Conservation (phyloP, 2,113 vertebrate species). For the Podarcis cretensis region DNA sequence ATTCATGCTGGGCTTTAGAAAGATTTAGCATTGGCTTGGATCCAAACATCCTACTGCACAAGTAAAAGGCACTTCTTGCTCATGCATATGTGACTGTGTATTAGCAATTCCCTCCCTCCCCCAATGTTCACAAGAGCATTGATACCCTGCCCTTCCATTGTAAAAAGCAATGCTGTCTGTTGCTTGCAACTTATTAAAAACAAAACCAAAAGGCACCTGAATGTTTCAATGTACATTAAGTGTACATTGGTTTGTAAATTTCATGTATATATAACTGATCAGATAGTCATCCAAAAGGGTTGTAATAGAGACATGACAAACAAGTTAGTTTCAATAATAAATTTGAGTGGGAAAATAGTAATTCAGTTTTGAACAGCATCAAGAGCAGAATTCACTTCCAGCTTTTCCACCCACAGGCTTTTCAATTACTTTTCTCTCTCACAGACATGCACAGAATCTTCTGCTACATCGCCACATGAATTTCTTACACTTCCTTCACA, state of each 20-base stretch:
- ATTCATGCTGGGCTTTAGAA: not conserved
- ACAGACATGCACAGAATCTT: not conserved
- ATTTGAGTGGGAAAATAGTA: not conserved
- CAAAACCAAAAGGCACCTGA: no score
- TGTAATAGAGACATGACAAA: not conserved
- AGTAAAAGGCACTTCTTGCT: not conserved
- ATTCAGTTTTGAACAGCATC: not conserved
- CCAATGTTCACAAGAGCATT: not conserved
- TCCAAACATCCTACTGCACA: not conserved
- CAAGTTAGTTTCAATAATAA: not conserved
- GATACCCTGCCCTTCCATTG: not conserved
- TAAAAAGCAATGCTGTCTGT: no score
- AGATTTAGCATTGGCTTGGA: not conserved
- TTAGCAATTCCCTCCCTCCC: not conserved
- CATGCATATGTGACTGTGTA: not conserved
- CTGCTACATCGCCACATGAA: not conserved
- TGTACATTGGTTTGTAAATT: not conserved
- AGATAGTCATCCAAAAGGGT: not conserved
- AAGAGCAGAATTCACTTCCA: not conserved
- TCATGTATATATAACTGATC: not conserved
- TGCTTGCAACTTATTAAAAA: no score
- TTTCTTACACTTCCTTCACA: not conserved
- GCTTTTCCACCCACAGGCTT: not conserved
- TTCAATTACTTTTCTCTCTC: not conserved
- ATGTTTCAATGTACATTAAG: not conserved